Base-by-base conservation (phyloP, 2,113 vertebrate species). In the Nerophis ophidion region DNA sequence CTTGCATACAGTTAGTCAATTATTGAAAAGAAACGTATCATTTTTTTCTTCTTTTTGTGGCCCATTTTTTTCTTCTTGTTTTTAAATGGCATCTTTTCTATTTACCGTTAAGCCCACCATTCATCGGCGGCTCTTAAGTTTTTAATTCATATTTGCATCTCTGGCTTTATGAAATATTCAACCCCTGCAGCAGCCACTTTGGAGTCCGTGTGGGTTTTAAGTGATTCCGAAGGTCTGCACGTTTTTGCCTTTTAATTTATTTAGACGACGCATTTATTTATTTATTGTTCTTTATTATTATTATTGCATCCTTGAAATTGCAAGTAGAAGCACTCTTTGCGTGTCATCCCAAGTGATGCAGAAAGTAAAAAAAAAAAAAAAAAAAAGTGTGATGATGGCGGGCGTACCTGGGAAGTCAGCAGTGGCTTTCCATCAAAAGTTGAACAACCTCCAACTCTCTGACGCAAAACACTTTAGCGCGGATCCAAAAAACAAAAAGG, bases 391-490 rank as follows among this genome's bases (percentile, higher is more conserved):
- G 14, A 26, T 26, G 2, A 26, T 15, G 26, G 14, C 33, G 16
- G 63, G 49, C 70, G 58, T 91, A 91, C 90, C 90, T 91, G 85
- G 76, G 79, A 84, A 89, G 79, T 91, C 88, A 88, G 79, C 82
- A 86, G 84, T 84, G 70, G 71, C 83, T 84, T 90, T 88, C 90
- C 90, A 92, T 92, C 84, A 87, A 91, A 89, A 89, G 89, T 91
- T 87, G 75, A 83, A 70, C 74, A 75, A 63, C 63, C 74, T 79
- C 73, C 74, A 64, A 64, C 74, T 79, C 75, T 69, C 73, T 75
- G 82, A 80, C 81, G 85, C 84, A 71, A 44, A 26, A 44, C 40
- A 44, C 84, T 26, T 26, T 26, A 26, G 26, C 78, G 53, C 76
- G 76, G 87, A 84, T 87, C 83, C 88, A 78, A 71, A 83, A 81